Conservation (phyloP, 2,888 invertebrate species). For the Drosophila fungiperda region DNA sequence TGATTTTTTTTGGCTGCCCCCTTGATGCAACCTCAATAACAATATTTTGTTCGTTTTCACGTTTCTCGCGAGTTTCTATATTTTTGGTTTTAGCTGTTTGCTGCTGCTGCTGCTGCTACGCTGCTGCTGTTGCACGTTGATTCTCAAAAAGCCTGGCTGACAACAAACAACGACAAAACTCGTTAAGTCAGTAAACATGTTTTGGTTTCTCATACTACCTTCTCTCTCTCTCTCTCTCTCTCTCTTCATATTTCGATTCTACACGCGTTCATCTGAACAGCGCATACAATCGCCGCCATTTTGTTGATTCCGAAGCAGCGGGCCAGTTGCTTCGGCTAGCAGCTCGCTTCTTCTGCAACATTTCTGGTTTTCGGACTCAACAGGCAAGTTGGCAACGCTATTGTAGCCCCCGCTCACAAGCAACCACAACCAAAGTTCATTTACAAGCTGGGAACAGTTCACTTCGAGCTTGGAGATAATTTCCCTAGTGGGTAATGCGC, state of each 20-base stretch:
- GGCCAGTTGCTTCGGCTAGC: conserved; percentile 16
- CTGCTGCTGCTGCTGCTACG: conserved; percentile 21
- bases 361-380: conserved; percentile 65
- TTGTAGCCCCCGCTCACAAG: conserved; percentile 4
- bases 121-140: conserved; percentile 58
- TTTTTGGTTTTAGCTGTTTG: conserved; percentile 40
- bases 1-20: conserved; percentile 32
- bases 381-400: conserved; percentile 39
- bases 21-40: conserved; percentile 68
- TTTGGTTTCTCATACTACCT: conserved; percentile 46
- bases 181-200: conserved; percentile 74
- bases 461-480: conserved; percentile 31
- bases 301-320: conserved; percentile 45
- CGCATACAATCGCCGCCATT: conserved; percentile 63
- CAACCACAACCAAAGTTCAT: conserved; percentile 43
- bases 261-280: conserved; percentile 55
- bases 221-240: conserved; percentile 20
- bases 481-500: conserved; percentile 31
- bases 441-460: conserved; percentile 33
- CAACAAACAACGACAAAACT: conserved; percentile 51
- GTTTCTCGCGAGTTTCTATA: conserved; percentile 49
- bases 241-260: conserved; percentile 27
- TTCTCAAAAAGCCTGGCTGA: conserved; percentile 50
- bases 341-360: conserved; percentile 44
- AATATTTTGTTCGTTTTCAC: conserved; percentile 59